Conservation (phyloP, 2,113 vertebrate genomes). For the Corythornis cristatus region DNA sequence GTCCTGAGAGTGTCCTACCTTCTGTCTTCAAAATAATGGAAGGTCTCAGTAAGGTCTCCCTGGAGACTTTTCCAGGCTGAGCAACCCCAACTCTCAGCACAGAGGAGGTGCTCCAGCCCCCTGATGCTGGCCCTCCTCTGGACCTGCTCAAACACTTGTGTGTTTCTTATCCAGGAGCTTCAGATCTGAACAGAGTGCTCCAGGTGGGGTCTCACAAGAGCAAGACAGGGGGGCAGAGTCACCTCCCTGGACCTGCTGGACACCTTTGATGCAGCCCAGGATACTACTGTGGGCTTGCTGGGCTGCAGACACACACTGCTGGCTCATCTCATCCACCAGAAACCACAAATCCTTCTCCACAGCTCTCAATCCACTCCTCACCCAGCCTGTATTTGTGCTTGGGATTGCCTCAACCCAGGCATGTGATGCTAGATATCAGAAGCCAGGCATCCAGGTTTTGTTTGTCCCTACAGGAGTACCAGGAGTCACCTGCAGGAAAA, state of each 20-base stretch:
- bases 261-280: not conserved
- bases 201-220: not conserved
- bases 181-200: not conserved
- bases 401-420: too few species aligned
- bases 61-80: not conserved
- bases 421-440: not conserved
- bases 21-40: not conserved
- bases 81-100: not conserved
- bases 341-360: not conserved
- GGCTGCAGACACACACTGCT: not conserved
- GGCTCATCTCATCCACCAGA: not conserved
- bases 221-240: not conserved
- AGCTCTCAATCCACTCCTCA: not conserved
- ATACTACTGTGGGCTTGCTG: not conserved
- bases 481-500: not conserved
- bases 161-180: not conserved
- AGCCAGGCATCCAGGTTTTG: not conserved
- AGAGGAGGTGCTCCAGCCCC: not conserved
- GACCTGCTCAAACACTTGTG: not conserved
- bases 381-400: not conserved
- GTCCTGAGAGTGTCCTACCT: not conserved
- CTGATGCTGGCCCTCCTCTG: not conserved
- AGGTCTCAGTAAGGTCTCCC: not conserved
- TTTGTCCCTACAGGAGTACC: not conserved
- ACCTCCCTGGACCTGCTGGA: too few species aligned